Evolutionary conservation across 2,797 vertebrate species (phyloP), one percentile per base, ranked within the genome.

Genomic region (Onychomys torridus): DNA sequence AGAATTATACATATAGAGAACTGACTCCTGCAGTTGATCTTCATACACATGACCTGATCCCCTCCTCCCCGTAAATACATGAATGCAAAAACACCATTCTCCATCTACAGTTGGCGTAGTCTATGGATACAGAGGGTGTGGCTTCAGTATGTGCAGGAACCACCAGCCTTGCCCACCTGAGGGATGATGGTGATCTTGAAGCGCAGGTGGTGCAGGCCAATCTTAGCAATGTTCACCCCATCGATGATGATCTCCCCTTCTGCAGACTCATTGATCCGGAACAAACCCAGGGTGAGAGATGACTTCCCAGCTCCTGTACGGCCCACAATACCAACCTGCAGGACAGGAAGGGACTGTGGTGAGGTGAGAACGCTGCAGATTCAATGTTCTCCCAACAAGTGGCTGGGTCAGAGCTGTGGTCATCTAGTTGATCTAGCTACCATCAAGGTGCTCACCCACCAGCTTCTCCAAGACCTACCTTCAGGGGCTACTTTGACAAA

Each of bases 101-200:
- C 37, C 21, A 43, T 6, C 46, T 52, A 32, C 2, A 37, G n/a
- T 4, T 49, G 88, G n/a, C 34, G 23, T 16, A 17, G 19, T 25
- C 43, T 19, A 4, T 9, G 5, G n/a, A 25, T 5, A 2, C 25
- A 10, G 29, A 49, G 32, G 16, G 25, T 5, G 16, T 11, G 1
- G 0, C 43, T 25, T 25, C 0, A 2, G 79, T 0, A 40, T 0
- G 55, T n/a, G 2, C 27, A 52, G 49, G 37, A 2, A 21, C 4
- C 9, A 0, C 11, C 75, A 4, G 29, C 12, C 8, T 32, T 0
- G 5, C 88, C 27, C 92, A 99, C 99, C 99, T 99, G 99, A 16
- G 99, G 99, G 88, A 99, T 99, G 97, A 99, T 99, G 94, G 99
- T 99, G 97, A 99, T 99, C 97, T 98, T 99, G 97, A 99, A 99